These are phyloP conservation scores for Trematocara marginatum DNA, from an alignment of 2,113 vertebrate genomes.

Conservation along the genomic window DNA sequence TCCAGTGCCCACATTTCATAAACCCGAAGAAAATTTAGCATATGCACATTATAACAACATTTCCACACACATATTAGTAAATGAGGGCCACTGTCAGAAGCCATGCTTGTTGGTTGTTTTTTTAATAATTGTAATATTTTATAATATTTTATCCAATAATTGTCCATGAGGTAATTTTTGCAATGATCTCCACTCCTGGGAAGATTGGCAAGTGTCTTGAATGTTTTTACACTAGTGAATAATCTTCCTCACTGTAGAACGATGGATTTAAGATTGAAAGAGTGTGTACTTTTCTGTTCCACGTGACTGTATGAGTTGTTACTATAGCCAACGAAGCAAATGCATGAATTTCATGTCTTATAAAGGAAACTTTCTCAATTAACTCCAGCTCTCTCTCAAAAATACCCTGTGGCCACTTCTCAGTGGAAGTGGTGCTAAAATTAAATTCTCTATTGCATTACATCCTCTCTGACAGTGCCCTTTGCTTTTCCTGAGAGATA, in stretches of 20 bases:
- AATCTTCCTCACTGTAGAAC: background rate
- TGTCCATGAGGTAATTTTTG: background rate
- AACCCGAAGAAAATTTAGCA: background rate
- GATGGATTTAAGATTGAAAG: background rate
- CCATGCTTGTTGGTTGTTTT: background rate
- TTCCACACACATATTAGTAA: background rate
- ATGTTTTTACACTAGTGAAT: background rate
- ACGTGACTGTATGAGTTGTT: background rate
- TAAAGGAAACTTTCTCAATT: background rate
- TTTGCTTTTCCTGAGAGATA: background rate
- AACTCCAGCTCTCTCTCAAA: background rate
- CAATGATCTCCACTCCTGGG: background rate
- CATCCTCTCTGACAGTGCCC: background rate
- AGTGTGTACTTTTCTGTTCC: background rate
- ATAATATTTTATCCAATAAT: background rate
- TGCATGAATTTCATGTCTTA: background rate
- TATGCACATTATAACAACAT: background rate
- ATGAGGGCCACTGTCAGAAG: background rate
- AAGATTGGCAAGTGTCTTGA: background rate
- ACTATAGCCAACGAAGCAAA: background rate
- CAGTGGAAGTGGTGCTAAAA: background rate
- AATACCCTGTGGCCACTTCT: background rate
- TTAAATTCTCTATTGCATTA: constrained; percentile 9
- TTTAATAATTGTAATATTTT: background rate
- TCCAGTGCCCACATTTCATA: background rate